A percentile compares a stretch with the other conserved stretches of the same genome.
Conservation (phyloP, 2,888 invertebrate species). For the Gastrophysa polygoni region DNA sequence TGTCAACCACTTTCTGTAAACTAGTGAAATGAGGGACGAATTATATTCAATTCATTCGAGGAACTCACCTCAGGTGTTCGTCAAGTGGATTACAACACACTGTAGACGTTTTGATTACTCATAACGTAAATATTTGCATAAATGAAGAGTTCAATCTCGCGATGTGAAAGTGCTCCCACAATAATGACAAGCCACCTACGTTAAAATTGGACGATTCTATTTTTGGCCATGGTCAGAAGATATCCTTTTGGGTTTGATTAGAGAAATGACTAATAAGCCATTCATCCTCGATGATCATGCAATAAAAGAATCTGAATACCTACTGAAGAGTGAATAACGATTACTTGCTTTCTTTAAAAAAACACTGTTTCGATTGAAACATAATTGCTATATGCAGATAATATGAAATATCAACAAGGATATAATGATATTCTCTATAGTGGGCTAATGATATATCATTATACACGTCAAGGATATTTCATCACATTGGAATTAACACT, state of each 20-base stretch:
- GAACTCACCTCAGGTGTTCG: too few species aligned
- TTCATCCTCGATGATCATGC: too few species aligned
- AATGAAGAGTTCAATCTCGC: not conserved
- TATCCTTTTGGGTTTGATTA: too few species aligned
- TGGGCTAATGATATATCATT: constrained; percentile 13
- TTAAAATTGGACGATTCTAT: constrained; percentile 5
- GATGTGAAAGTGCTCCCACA: not conserved
- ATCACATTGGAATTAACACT: constrained; percentile 15
- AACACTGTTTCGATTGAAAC: not conserved
- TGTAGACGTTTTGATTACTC: too few species aligned
- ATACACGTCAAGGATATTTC: constrained; percentile 18
- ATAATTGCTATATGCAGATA: not conserved
- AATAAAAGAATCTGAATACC: not conserved
- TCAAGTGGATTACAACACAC: too few species aligned
- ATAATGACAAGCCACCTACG: constrained; percentile 3
- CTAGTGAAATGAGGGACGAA: too few species aligned
- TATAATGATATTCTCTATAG: constrained; percentile 5
- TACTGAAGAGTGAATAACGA: not conserved
- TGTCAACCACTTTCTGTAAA: too few species aligned
- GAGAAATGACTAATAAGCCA: too few species aligned
- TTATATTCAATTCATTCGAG: too few species aligned
- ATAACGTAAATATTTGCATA: not conserved
- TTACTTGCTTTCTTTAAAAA: not conserved
- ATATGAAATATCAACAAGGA: not conserved
- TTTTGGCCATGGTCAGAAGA: constrained; percentile 2